Conservation (phyloP, 2,797 vertebrate genomes). For the Emydoidea blandingii region DNA sequence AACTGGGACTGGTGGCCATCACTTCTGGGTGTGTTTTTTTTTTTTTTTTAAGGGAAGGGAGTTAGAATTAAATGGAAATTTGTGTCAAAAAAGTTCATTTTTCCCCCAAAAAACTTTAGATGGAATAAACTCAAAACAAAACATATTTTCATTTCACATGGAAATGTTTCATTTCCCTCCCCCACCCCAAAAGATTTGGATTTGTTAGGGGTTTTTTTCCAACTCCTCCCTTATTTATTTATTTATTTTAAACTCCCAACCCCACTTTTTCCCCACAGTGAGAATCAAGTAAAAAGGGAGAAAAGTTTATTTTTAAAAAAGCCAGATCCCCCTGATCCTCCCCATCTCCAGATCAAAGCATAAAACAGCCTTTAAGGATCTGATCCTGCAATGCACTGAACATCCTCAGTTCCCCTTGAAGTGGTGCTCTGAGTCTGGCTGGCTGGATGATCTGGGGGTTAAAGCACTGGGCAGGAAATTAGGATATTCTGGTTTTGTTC, state of each 20-base stretch:
- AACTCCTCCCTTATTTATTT: neutral
- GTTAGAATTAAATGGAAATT: neutral
- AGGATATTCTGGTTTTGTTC: neutral
- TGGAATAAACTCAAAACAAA: neutral
- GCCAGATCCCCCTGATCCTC: neutral
- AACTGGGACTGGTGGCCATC: neutral
- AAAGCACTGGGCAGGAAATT: neutral
- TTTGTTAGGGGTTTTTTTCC: neutral
- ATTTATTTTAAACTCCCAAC: neutral
- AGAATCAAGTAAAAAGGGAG: neutral
- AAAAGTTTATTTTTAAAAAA: neutral
- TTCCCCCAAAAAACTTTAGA: neutral
- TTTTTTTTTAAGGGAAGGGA: accelerated
- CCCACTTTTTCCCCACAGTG: neutral
- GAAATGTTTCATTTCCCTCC: neutral
- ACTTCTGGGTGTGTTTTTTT: neutral
- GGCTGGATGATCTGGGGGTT: neutral
- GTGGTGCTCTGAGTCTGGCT: neutral
- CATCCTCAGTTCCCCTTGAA: neutral
- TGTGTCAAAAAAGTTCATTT: neutral
- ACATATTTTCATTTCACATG: neutral
- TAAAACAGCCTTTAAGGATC: neutral
- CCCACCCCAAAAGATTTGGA: neutral
- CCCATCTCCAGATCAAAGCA: neutral
- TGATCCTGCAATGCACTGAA: neutral